These are phyloP conservation scores for Lasius fuliginosus DNA, from an alignment of 2,888 invertebrate genomes.

Conservation along the genomic window DNA sequence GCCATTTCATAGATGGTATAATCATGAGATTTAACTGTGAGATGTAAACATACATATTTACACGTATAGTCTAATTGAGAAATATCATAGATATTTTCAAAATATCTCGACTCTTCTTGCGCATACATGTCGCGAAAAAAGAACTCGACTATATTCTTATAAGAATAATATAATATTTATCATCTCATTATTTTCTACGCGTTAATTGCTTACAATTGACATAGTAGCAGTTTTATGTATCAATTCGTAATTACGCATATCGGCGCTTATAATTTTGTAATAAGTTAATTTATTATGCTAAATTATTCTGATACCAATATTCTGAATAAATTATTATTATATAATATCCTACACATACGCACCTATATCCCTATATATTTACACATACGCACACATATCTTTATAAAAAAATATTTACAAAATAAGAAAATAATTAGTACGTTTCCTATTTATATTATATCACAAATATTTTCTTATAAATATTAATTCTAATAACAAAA, in stretches of 20 bases:
- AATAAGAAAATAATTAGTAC: slow-evolving; percentile 24
- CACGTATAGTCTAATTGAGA: neutral
- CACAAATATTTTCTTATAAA: slow-evolving; percentile 19
- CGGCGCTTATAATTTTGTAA: neutral
- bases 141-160: neutral
- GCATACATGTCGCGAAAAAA: neutral
- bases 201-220: neutral
- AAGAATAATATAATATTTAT: slow-evolving; percentile 2
- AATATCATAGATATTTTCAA: neutral
- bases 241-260: slow-evolving; percentile 8
- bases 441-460: slow-evolving; percentile 13
- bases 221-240: neutral
- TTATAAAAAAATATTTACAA: slow-evolving; percentile 3
- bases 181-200: neutral
- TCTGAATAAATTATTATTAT: slow-evolving; percentile 2
- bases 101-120: neutral
- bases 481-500: neutral
- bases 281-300: neutral
- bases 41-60: slow-evolving; percentile 8
- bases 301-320: neutral
- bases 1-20: slow-evolving; percentile 11
- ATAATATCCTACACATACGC: neutral
- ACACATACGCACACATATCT: slow-evolving; percentile 4
- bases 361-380: neutral
- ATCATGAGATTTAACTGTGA: neutral